Base-by-base conservation (phyloP, 1,140 invertebrate genomes). In the Caenorhabditis brenneri region DNA sequence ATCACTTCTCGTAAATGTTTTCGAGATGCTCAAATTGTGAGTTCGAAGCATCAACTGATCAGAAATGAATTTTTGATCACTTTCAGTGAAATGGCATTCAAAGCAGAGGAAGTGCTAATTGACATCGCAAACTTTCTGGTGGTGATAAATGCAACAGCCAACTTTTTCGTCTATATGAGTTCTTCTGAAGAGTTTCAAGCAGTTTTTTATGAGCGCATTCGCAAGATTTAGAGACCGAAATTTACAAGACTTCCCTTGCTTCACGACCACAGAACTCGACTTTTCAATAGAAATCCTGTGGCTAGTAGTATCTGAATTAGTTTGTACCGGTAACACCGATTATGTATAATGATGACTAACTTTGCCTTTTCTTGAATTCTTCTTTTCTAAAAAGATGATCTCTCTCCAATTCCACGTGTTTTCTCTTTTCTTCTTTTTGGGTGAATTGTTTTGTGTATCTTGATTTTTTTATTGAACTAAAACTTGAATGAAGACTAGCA, bases 81-180 rank as follows among this genome's bases (percentile, higher is more conserved):
- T 80, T 87, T 84, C 81, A 84, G 80, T 42, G 46, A 74, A 22
- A 69, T 87, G 31, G 55, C 42, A 33, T 46, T 46, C 10, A 82
- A 82, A 16, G 53, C 55, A 4, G 86, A 88, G 58, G 84, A 49
- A 29, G 29, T 83, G 42, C 83, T 88, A 2, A 87, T 88, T 19
- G 88, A 88, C 60, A 84, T 88, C 27, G 88, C 88, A n/a, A 88
- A 88, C 58, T 51, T 88, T 6, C 39, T 88, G 31, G 88, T 88
- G 12, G 86, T 88, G 46, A 80, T 88, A 31, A 88, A 88, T 49
- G 87, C 88, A n/a, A 86, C 86, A 0, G 86, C 88, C n/a, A 88
- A 88, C 51, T 88, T 88, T 86, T 83, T 88, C 29, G 85, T 88
- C 53, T 88, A 88, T 53, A 58, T 82, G 24, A 42, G 42, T 0